Evolutionary conservation across 2,888 invertebrate species (phyloP).

Genomic region (Antheraea yamamai): DNA sequence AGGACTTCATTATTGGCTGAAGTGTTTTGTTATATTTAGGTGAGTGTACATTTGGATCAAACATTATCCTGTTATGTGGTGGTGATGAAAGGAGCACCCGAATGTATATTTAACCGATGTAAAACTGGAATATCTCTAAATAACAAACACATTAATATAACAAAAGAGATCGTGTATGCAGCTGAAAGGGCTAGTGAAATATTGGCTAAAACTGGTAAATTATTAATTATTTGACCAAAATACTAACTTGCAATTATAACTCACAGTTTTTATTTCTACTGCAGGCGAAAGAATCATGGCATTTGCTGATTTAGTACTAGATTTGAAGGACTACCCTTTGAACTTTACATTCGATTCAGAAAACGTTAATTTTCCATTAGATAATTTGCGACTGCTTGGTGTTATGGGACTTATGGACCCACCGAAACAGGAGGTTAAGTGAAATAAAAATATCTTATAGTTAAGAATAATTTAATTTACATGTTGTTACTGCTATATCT

Average conservation of each 20-base stretch:
- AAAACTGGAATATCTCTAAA: slow-evolving; percentile 88
- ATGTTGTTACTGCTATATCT: too few species aligned
- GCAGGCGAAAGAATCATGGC: slow-evolving; percentile 92
- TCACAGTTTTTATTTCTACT: slow-evolving; percentile 25
- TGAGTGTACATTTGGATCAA: slow-evolving; percentile 90
- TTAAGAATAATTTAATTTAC: too few species aligned
- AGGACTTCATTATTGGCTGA: too few species aligned
- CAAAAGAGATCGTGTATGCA: slow-evolving; percentile 47
- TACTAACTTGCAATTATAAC: not conserved
- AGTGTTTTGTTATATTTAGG: slow-evolving; percentile 36
- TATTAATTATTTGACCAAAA: not conserved
- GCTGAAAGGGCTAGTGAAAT: slow-evolving; percentile 54
- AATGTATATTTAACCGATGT: slow-evolving; percentile 93
- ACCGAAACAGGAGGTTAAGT: slow-evolving; percentile 80
- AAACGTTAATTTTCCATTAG: slow-evolving; percentile 93
- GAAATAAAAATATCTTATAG: too few species aligned
- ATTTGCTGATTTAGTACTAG: slow-evolving; percentile 94
- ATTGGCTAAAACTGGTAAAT: slow-evolving; percentile 66
- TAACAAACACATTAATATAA: slow-evolving; percentile 84
- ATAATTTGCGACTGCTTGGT: slow-evolving; percentile 94
- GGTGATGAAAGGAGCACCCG: slow-evolving; percentile 98
- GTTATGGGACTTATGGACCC: slow-evolving; percentile 99
- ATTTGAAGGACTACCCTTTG: slow-evolving; percentile 91
- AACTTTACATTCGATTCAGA: slow-evolving; percentile 94
- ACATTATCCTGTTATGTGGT: slow-evolving; percentile 89